Evolutionary conservation across 2,888 invertebrate genomes (phyloP), one percentile per base, ranked within the genome.

Genomic region (Hirtodrosophila duncani): DNA sequence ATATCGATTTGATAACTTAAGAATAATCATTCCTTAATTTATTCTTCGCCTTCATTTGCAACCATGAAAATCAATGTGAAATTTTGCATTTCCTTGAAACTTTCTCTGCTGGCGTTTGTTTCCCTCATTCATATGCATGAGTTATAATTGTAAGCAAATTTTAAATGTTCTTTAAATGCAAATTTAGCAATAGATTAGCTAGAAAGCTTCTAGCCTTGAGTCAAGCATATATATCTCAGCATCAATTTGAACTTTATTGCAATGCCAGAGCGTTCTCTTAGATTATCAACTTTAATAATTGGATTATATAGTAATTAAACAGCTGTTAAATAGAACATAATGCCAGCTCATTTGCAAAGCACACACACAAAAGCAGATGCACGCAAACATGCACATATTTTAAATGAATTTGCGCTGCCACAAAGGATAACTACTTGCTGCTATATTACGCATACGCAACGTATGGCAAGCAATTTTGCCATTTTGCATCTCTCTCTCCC

Each of bases 371-470:
- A 18, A 11, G 21, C 26, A 11, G 2, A 1, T n/a, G 1, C 31
- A 31, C 11, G 3, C 11, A 27, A 10, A 8, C n/a, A 14, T 16
- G 5, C 13, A 30, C 30, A 16, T 16, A n/a, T n/a, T n/a, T n/a
- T 14, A 14, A 30, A 31, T 21, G 53, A 26, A 13, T 52, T 52
- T 41, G 52, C 23, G 21, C 8, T 18, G 42, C 29, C 14, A 16
- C 16, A 30, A 30, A 14, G 16, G 14, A 9, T 13, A 36, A 23
- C 23, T 20, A 20, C 21, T 36, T 34, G 21, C 17, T 34, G 6
- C 21, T 38, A 67, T 55, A 75, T 70, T 67, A 65, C 63, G 79
- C 56, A 67, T 74, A 78, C 81, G 77, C 59, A 64, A 30, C 45
- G 63, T 58, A 56, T 60, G 16, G 52, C 57, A 56, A 37, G 37